Conservation (phyloP, 2,888 invertebrate species). For the Gortyna flavago region DNA sequence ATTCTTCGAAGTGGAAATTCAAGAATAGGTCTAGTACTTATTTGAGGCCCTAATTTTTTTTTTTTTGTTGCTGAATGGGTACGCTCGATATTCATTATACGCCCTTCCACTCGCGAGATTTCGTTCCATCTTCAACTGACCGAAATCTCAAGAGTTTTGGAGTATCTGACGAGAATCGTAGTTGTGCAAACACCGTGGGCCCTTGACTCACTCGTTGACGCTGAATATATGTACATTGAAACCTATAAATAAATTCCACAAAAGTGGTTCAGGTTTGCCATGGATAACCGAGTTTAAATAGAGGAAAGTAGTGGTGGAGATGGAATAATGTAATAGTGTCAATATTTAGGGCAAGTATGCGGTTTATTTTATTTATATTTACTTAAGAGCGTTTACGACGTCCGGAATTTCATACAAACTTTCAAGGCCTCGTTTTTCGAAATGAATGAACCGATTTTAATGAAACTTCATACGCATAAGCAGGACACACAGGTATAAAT, state of each 20-base stretch:
- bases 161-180: conserved; percentile 56
- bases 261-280: conserved; percentile 53
- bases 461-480: too few species aligned
- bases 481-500: too few species aligned
- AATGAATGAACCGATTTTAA: too few species aligned
- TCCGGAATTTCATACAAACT: too few species aligned
- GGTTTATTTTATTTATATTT: neutral
- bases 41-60: conserved; percentile 38
- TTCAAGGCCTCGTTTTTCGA: too few species aligned
- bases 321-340: conserved; percentile 36
- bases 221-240: conserved; percentile 61
- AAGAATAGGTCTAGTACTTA: conserved; percentile 21
- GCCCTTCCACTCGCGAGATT: conserved; percentile 29
- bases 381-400: too few species aligned
- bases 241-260: conserved; percentile 62
- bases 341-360: conserved; percentile 16
- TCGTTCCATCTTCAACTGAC: conserved; percentile 51
- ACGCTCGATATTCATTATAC: conserved; percentile 53
- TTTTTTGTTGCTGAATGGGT: too few species aligned
- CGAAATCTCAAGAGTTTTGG: conserved; percentile 53
- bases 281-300: conserved; percentile 44
- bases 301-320: conserved; percentile 16
- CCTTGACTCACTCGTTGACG: conserved; percentile 53
- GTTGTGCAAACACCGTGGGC: conserved; percentile 60
- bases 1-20: neutral